Evolutionary conservation across 2,113 vertebrate genomes (phyloP), one percentile per base, ranked within the genome.

Genomic region (Collichthys lucidus): DNA sequence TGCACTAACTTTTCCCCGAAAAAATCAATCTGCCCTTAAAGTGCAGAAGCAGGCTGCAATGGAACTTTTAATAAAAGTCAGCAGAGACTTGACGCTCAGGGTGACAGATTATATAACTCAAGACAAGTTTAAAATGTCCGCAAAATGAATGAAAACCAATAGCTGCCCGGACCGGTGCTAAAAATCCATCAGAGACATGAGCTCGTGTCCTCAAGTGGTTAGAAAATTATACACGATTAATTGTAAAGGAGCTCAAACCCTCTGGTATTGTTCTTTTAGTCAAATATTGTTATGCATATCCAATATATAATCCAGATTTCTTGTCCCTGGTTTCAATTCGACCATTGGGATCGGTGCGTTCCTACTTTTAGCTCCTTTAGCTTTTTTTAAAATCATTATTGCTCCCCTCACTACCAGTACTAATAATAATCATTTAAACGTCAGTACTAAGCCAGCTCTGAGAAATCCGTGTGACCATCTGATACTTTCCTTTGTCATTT

Each of bases 401-500:
- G n/a, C 50, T 16, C 55, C 14, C 8, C 35, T 40, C 35, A 71
- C 35, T 9, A 60, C 17, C 5, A n/a, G 3, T 2, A 42, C 29
- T 59, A 52, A 69, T 55, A 49, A 15, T 31, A 19, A 47, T 68
- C 44, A 75, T 40, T 29, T 53, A 57, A 15, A 50, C 42, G n/a
- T 31, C 9, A 70, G 35, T 11, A 16, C 42, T 35, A 12, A 74
- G 53, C 8, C 16, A 72, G 15, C 42, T 66, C 40, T 16, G 52
- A 35, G 53, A 62, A 70, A 83, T 77, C 44, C 63, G 31, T 14
- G 35, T 22, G 44, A 56, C 10, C 31, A 64, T 66, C 26, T 50
- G 15, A 52, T 63, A 55, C 62, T 42, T 55, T 42, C 55, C 35
- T 65, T 59, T 73, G 47, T 67, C 55, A 71, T 80, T 75, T 63